A percentile compares a stretch with the other conserved stretches of the same genome.
Conservation (phyloP, 2,113 vertebrate genomes). For the Notechis scutatus region DNA sequence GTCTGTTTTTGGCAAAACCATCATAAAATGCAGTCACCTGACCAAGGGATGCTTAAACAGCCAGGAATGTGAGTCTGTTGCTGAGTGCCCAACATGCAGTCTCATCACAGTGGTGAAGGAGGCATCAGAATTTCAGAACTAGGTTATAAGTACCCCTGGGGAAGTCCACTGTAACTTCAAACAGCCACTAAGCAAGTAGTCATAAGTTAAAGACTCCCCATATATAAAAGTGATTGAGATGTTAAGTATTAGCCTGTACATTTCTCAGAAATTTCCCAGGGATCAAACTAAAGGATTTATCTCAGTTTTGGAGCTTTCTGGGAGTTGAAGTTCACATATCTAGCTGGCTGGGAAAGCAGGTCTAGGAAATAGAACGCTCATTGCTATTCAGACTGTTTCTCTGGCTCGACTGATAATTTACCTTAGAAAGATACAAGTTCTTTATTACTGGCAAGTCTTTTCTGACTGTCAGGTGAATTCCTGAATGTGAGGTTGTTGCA, state of each 20-base stretch:
- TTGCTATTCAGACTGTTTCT: neutral
- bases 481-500: neutral
- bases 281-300: neutral
- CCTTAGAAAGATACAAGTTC: neutral
- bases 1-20: neutral
- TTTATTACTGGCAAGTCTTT: neutral
- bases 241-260: neutral
- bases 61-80: neutral
- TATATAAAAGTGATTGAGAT: neutral
- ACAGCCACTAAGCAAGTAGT: neutral
- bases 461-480: neutral
- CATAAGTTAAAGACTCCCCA: neutral
- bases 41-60: neutral
- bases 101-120: neutral
- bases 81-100: neutral
- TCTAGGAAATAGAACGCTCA: neutral
- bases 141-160: neutral
- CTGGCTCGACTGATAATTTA: neutral
- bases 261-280: neutral
- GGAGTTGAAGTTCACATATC: neutral
- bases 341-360: neutral
- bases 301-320: neutral
- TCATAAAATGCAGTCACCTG: neutral
- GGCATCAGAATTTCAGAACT: neutral
- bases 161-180: neutral